Conservation (phyloP, 2,113 vertebrate species). For the Toxostoma redivivum region DNA sequence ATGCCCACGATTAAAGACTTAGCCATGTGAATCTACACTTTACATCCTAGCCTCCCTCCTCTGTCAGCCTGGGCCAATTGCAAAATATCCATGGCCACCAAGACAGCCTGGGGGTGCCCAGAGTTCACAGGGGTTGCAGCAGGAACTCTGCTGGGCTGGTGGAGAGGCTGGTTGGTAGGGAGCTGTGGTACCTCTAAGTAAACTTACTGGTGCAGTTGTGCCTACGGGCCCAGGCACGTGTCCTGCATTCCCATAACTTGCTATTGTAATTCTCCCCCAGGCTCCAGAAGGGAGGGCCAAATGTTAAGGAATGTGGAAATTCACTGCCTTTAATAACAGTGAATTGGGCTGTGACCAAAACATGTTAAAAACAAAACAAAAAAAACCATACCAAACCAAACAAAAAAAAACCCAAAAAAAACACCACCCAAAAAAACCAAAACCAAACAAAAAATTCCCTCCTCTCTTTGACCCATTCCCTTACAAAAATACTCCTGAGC, state of each 20-base stretch:
- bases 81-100: not conserved
- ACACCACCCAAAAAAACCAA: no score
- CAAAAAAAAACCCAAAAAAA: no score
- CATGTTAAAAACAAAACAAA: not conserved
- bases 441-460: not conserved
- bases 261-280: not conserved
- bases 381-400: no score
- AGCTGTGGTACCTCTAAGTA: not conserved
- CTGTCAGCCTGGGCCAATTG: not conserved
- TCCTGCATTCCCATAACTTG: not conserved
- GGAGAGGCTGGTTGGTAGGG: not conserved
- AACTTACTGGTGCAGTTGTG: not conserved
- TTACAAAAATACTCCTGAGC: not conserved
- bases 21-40: not conserved
- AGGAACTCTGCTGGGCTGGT: fast-evolving
- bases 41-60: not conserved
- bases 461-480: not conserved
- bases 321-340: not conserved
- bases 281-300: not conserved
- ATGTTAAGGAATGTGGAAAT: not conserved
- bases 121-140: fast-evolving
- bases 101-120: not conserved
- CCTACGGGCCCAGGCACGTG: not conserved
- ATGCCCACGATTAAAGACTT: fast-evolving
- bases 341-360: not conserved